Conservation (phyloP, 2,888 invertebrate species). For the Alitta virens region DNA sequence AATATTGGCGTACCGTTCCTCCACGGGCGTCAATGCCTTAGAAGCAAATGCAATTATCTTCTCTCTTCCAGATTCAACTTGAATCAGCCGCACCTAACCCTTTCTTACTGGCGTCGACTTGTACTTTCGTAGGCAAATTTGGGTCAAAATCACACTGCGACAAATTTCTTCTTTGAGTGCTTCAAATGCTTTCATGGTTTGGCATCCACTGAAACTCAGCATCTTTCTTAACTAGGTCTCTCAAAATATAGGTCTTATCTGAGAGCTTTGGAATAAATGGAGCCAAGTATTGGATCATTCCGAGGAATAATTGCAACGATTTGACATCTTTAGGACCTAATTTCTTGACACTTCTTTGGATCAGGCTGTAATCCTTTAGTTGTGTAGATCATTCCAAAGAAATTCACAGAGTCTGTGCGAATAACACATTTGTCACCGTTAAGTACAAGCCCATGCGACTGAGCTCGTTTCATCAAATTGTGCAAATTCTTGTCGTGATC, state of each 20-base stretch:
- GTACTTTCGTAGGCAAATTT: constrained; percentile 2
- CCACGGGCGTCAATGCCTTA: constrained; percentile 28
- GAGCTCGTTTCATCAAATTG: not conserved
- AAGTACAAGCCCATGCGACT: not conserved
- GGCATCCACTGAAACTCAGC: not conserved
- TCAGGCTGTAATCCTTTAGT: not conserved
- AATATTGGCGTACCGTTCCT: constrained; percentile 31
- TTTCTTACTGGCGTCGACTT: constrained; percentile 29
- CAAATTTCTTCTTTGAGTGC: not conserved
- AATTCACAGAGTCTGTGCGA: not conserved
- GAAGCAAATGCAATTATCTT: constrained; percentile 32
- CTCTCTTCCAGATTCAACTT: constrained; percentile 19
- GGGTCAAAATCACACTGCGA: constrained; percentile 1
- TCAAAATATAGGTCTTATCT: not conserved
- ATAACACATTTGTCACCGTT: constrained; percentile 7
- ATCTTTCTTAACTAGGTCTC: constrained; percentile 7
- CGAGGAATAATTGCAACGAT: not conserved
- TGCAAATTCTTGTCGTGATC: constrained; percentile 11
- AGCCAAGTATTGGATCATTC: not conserved
- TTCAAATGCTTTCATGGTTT: not conserved
- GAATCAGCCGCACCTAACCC: constrained; percentile 32
- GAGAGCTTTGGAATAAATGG: not conserved
- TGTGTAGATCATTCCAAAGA: not conserved
- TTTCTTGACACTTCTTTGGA: not conserved
- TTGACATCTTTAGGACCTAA: not conserved